A percentile compares a stretch with the other conserved stretches of the same genome.
phyloP scores from a whole-genome alignment of 1,140 invertebrate species.

The Drosophila rhopaloa region DNA sequence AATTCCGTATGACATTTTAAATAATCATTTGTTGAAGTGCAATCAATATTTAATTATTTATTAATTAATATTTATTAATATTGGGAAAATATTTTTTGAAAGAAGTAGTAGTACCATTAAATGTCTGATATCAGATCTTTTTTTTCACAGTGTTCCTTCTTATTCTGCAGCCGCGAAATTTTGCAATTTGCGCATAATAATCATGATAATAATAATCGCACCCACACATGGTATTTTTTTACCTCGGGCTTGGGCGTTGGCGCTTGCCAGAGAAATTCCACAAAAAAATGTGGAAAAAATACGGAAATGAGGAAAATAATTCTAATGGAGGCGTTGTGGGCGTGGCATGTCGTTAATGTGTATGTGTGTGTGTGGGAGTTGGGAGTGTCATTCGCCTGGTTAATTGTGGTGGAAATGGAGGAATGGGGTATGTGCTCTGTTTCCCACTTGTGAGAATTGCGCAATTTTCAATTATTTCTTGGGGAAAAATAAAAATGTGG shows the following conservation, averaged over 20 bases:
- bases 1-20: too few species aligned
- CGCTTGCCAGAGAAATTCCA: constrained; percentile 32
- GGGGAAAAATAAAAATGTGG: constrained; percentile 7
- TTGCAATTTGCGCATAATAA: constrained; percentile 81
- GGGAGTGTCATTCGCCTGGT: constrained; percentile 65
- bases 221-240: constrained; percentile 35
- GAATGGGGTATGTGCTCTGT: constrained; percentile 32
- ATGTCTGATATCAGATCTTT: too few species aligned
- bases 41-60: too few species aligned
- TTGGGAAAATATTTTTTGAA: too few species aligned
- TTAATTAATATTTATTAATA: too few species aligned
- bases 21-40: too few species aligned
- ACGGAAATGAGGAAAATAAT: constrained; percentile 31
- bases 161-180: constrained; percentile 58
- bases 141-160: constrained; percentile 10
- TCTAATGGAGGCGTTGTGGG: constrained; percentile 35
- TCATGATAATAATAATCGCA: constrained; percentile 78
- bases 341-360: constrained; percentile 39
- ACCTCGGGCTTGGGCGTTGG: constrained; percentile 73
- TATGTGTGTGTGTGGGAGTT: constrained; percentile 28
- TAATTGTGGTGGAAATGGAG: constrained; percentile 66
- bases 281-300: constrained; percentile 41
- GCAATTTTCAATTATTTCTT: constrained; percentile 80
- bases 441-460: constrained; percentile 82
- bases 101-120: too few species aligned